A percentile compares a stretch with the other conserved stretches of the same genome.
phyloP scores from a whole-genome alignment of 2,888 invertebrate genomes.

The Machimus rusticus region DNA sequence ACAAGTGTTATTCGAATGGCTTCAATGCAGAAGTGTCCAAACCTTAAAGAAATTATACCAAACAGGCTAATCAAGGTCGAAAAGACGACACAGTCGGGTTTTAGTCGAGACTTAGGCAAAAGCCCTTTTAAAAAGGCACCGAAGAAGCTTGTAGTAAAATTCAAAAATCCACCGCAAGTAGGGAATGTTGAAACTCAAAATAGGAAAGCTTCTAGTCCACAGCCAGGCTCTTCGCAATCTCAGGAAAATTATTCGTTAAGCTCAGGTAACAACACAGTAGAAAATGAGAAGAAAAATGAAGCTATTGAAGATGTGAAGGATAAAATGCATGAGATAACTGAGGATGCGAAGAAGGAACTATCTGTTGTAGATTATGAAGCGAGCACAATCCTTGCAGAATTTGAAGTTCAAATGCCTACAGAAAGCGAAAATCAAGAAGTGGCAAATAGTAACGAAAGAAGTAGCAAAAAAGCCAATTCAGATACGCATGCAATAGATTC shows the following conservation, averaged over 20 bases:
- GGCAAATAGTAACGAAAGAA: background rate
- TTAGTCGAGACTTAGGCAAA: constrained; percentile 5
- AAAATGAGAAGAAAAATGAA: background rate
- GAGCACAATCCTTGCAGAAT: background rate
- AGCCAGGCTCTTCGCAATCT: background rate
- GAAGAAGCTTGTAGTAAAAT: constrained; percentile 60
- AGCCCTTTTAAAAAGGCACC: constrained; percentile 53
- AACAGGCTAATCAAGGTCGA: background rate
- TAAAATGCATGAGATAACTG: background rate
- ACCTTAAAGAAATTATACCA: background rate
- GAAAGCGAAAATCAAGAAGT: background rate
- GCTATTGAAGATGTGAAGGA: background rate
- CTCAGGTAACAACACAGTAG: background rate
- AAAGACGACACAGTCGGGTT: background rate
- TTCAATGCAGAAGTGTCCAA: constrained; percentile 44
- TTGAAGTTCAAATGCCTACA: background rate
- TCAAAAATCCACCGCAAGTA: background rate
- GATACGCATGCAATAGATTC: background rate
- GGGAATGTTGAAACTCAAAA: background rate
- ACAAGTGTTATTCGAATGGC: constrained; percentile 62
- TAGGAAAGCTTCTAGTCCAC: background rate
- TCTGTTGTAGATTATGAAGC: background rate
- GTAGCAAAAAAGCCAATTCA: background rate
- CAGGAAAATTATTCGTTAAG: background rate
- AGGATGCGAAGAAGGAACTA: background rate